Evolutionary conservation across 2,797 vertebrate genomes (phyloP), one percentile per base, ranked within the genome.

Genomic region (Brachyalestes nurse): DNA sequence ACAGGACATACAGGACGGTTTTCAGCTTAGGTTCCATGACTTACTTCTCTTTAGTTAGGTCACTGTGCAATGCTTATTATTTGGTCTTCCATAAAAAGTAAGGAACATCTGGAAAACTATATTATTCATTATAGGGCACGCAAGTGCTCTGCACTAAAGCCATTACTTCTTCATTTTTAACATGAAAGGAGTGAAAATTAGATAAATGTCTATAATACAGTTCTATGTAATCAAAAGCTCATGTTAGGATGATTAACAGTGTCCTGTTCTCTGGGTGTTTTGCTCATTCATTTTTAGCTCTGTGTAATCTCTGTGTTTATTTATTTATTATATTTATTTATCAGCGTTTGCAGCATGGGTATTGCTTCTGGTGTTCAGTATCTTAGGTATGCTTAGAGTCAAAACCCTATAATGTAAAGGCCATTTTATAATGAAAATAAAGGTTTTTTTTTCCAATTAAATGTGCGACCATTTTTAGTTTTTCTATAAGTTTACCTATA

Each of bases 351-450:
- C 91, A 94, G 95, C 95, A 96, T 96, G 95, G 85, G 91, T 91
- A 93, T 89, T 93, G 91, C 90, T 89, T 91, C 90, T 91, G 90
- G 91, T 92, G 88, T 84, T 89, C 91, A 92, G 65, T 89, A 88
- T 95, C 91, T 90, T 91, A 92, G 85, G 89, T 92, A 92, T 91
- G 94, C 92, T 92, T 94, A 95, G 95, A 95, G 94, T 90, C 89
- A 90, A 95, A 93, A 92, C 92, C 93, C 89, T 87, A 91, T 91
- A 91, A 92, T 93, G 93, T 96, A 95, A 73, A 92, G 60, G 72
- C 83, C 83, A 91, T 93, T 93, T 94, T 94, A 89, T 93, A 93
- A 91, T 85, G 85, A 90, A 78, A 94, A 93, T 93, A 93, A 91
- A 93, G 34, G 34, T 2, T 34, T 76, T 88, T 79, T 90, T 93